Percentiles rank a stretch among this genome's conserved stretches.
phyloP scores from a whole-genome alignment of 1,140 invertebrate genomes.

The Danaus melanippus region DNA sequence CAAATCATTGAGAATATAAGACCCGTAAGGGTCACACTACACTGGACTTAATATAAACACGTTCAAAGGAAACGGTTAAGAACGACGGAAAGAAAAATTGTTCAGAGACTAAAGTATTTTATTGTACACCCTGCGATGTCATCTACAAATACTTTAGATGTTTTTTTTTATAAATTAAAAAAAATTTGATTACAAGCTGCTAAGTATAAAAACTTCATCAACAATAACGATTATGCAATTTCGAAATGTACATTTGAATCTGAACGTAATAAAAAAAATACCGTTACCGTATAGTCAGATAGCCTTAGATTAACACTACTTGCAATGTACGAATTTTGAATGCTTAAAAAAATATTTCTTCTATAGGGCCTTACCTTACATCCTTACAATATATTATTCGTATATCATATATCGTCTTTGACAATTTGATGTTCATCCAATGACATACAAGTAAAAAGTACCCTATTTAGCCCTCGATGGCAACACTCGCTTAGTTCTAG shows the following conservation, averaged over 20 bases:
- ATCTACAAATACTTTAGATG: slow-evolving; percentile 57
- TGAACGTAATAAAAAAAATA: slow-evolving; percentile 20
- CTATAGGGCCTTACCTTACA: slow-evolving; percentile 70
- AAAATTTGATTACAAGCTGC: slow-evolving; percentile 65
- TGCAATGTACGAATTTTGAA: slow-evolving; percentile 64
- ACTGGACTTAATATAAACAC: background rate
- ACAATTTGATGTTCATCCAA: slow-evolving; percentile 59
- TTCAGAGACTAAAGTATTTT: slow-evolving; percentile 62
- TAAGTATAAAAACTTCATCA: slow-evolving; percentile 64
- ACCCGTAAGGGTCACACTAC: no score
- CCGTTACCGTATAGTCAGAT: slow-evolving; percentile 17
- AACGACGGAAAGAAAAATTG: slow-evolving; percentile 39
- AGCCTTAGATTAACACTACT: slow-evolving; percentile 40
- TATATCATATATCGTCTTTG: slow-evolving; percentile 62
- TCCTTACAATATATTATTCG: slow-evolving; percentile 63
- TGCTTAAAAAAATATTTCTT: slow-evolving; percentile 71
- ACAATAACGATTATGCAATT: slow-evolving; percentile 68
- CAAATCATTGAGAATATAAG: background rate
- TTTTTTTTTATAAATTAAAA: slow-evolving; percentile 34
- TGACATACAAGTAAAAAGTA: slow-evolving; percentile 46
- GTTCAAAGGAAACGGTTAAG: slow-evolving; percentile 12
- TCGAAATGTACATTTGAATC: slow-evolving; percentile 43
- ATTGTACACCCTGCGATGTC: slow-evolving; percentile 59
- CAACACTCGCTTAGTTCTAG: slow-evolving; percentile 38
- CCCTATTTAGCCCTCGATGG: slow-evolving; percentile 34